Conservation (phyloP, 1,140 invertebrate species). For the Rhyacophila brunnea region DNA sequence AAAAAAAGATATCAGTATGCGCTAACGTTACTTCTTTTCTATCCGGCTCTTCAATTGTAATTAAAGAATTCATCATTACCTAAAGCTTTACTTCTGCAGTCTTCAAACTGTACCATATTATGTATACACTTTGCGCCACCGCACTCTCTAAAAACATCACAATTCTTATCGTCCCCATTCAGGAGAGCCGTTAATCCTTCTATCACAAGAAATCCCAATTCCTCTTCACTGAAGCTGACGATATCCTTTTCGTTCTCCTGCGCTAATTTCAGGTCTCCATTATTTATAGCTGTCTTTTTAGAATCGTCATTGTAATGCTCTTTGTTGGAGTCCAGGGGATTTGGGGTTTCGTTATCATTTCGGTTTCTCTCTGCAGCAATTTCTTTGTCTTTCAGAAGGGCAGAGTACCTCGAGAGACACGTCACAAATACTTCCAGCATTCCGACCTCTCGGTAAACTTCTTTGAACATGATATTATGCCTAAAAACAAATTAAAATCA, state of each 20-base stretch:
- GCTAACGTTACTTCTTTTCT: no score
- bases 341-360: constrained; percentile 40
- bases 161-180: constrained; percentile 79
- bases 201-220: constrained; percentile 80
- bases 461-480: constrained; percentile 91
- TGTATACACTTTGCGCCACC: constrained; percentile 89
- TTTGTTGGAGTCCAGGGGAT: constrained; percentile 33
- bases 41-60: no score
- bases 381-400: constrained; percentile 72
- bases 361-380: constrained; percentile 40
- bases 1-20: no score
- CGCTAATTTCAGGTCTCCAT: constrained; percentile 42
- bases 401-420: constrained; percentile 85
- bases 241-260: constrained; percentile 42
- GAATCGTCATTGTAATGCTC: constrained; percentile 22
- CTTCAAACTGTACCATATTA: constrained; percentile 81
- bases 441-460: constrained; percentile 97
- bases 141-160: constrained; percentile 89
- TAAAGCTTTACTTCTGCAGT: constrained; percentile 78
- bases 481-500: constrained; percentile 51
- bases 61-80: constrained; percentile 53
- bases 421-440: constrained; percentile 95
- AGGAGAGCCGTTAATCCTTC: constrained; percentile 83
- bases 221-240: constrained; percentile 63
- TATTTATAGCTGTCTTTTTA: constrained; percentile 45